Percentiles rank a stretch among this genome's conserved stretches.
Evolutionary conservation across 2,113 vertebrate genomes (phyloP).

Genomic region (Syrrhaptes paradoxus): DNA sequence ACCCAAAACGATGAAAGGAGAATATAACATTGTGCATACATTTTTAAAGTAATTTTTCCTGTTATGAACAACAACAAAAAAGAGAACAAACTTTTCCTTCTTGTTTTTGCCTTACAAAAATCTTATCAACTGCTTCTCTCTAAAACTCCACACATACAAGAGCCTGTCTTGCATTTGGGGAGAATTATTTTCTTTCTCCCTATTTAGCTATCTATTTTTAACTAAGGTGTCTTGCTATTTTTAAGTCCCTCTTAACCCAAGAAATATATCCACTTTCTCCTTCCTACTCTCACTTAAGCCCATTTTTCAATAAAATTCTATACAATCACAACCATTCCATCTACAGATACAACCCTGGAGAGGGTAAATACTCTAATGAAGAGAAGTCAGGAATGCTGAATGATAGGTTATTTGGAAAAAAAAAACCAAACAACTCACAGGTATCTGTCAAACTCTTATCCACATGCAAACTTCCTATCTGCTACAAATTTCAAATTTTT

Average conservation of each 20-base stretch:
- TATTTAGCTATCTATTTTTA: background rate
- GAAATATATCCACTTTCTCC: background rate
- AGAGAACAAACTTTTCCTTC: background rate
- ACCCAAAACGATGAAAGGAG: background rate
- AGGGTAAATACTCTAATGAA: background rate
- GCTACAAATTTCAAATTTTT: background rate
- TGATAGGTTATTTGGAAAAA: background rate
- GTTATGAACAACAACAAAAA: background rate
- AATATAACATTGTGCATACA: background rate
- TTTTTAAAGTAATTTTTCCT: background rate
- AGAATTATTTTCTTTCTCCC: background rate
- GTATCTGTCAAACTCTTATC: background rate
- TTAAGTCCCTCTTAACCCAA: background rate
- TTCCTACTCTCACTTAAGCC: background rate
- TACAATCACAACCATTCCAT: background rate
- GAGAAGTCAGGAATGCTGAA: background rate
- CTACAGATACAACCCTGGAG: background rate
- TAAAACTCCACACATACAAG: background rate
- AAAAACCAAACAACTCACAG: background rate
- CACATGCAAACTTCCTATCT: background rate
- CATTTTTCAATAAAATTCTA: background rate
- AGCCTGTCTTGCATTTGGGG: background rate
- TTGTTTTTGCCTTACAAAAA: background rate
- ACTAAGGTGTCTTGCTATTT: background rate
- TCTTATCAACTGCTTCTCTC: background rate